Evolutionary conservation across 2,797 vertebrate species (phyloP).

Genomic region (Phalanger gymnotis): DNA sequence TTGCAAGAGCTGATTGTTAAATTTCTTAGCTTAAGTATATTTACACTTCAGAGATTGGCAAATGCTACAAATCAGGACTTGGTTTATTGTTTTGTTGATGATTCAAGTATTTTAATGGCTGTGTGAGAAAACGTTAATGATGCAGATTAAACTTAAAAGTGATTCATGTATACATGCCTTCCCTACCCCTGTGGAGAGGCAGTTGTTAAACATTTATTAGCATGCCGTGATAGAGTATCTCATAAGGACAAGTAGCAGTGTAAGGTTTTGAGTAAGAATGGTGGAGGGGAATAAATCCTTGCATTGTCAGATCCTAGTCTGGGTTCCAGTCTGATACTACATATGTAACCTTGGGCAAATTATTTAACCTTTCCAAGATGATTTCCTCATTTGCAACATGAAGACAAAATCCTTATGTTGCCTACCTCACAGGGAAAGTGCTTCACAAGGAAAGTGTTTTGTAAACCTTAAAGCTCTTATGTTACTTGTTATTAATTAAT

Average conservation of each 20-base stretch:
- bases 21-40: neutral
- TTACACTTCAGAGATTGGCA: neutral
- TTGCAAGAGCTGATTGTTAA: neutral
- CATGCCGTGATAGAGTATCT: neutral
- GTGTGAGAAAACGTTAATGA: neutral
- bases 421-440: neutral
- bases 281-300: neutral
- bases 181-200: neutral
- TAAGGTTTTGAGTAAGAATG: neutral
- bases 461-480: neutral
- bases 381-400: neutral
- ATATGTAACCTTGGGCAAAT: neutral
- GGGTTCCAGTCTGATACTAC: neutral
- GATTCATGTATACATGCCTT: neutral
- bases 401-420: neutral
- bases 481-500: neutral
- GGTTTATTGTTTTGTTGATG: neutral
- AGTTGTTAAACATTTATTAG: neutral
- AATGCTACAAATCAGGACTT: neutral
- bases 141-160: neutral
- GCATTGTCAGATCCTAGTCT: neutral
- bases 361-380: neutral
- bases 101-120: neutral
- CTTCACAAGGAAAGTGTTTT: neutral
- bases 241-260: neutral